Conservation (phyloP, 2,888 invertebrate genomes). For the Platynereis dumerilii region DNA sequence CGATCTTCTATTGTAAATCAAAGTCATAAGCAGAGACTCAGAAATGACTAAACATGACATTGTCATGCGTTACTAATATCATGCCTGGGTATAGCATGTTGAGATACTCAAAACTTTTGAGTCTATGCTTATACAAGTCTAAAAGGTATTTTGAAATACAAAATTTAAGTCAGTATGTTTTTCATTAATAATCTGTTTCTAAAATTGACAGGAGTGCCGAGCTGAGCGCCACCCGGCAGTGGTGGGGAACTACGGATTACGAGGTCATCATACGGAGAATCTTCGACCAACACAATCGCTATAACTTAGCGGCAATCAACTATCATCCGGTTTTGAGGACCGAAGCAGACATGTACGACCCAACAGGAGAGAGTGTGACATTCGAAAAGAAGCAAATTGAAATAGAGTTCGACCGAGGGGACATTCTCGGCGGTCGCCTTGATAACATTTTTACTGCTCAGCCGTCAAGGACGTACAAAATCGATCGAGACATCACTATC, state of each 20-base stretch:
- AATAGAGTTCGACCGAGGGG: slow-evolving; percentile 65
- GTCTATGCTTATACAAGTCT: too few relatives aligned
- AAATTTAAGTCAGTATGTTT: too few relatives aligned
- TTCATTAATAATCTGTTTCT: too few relatives aligned
- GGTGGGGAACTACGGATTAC: slow-evolving; percentile 73
- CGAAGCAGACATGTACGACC: slow-evolving; percentile 70
- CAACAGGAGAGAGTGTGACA: slow-evolving; percentile 83
- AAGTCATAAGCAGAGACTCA: too few relatives aligned
- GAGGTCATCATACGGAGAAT: slow-evolving; percentile 47
- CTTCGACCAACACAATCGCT: slow-evolving; percentile 66
- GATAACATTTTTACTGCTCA: slow-evolving; percentile 29
- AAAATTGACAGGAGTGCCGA: slow-evolving; percentile 28
- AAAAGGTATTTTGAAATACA: too few relatives aligned
- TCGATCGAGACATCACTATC: slow-evolving; percentile 92
- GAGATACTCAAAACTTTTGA: too few relatives aligned
- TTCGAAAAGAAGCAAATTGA: slow-evolving; percentile 78
- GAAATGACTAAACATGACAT: too few relatives aligned
- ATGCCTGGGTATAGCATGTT: too few relatives aligned
- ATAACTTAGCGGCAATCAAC: slow-evolving; percentile 89
- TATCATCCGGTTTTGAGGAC: slow-evolving; percentile 90
- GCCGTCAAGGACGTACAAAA: slow-evolving; percentile 71
- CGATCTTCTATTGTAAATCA: too few relatives aligned
- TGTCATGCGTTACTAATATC: too few relatives aligned
- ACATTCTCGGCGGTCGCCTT: slow-evolving; percentile 53
- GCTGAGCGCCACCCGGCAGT: slow-evolving; percentile 94